Evolutionary conservation across 2,113 vertebrate species (phyloP).

Genomic region (Ctenomys sociabilis): DNA sequence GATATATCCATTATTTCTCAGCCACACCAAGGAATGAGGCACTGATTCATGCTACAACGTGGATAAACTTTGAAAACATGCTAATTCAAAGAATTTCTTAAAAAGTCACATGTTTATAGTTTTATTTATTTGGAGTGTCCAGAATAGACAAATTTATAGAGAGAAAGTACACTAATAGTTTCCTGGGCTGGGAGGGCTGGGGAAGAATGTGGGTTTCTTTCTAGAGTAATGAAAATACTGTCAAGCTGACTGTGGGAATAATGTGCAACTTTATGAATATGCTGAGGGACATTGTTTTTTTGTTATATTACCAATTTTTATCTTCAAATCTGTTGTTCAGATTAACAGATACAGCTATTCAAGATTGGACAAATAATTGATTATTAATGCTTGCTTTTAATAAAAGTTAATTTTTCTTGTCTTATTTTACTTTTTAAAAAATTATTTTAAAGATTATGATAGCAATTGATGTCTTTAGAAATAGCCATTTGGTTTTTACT

Average conservation of each 20-base stretch:
- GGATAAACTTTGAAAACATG: neutral
- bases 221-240: neutral
- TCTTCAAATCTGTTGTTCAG: no score
- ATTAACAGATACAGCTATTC: no score
- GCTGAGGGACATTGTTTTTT: neutral
- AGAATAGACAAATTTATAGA: neutral
- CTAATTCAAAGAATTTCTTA: neutral
- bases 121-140: neutral
- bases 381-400: no score
- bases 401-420: no score
- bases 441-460: no score
- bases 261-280: neutral
- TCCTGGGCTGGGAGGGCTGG: neutral
- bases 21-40: neutral
- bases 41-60: neutral
- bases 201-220: neutral
- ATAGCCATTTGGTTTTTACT: neutral
- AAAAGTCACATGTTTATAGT: neutral
- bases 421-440: no score
- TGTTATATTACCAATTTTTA: no score
- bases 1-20: neutral
- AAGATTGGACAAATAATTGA: no score
- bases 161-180: neutral
- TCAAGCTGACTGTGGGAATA: neutral
- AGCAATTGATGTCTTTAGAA: no score